A percentile compares a stretch with the other conserved stretches of the same genome.
phyloP scores from a whole-genome alignment of 1,140 invertebrate species.

The Armadillidium nasatum region DNA sequence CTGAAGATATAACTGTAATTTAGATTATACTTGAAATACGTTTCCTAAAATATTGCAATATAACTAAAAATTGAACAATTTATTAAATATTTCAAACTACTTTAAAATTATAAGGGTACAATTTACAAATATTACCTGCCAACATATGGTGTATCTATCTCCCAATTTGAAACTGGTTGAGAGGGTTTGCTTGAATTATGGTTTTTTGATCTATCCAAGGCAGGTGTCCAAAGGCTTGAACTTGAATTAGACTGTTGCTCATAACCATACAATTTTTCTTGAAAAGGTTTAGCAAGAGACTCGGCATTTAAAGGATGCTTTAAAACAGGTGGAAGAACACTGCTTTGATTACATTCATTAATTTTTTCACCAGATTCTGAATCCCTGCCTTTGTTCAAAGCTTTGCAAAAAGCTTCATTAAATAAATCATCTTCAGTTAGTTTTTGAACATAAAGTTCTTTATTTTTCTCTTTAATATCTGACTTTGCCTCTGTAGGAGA shows the following conservation, averaged over 20 bases:
- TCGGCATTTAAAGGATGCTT: neutral
- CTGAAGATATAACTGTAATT: neutral
- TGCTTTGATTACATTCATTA: neutral
- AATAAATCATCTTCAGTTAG: neutral
- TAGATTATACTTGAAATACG: neutral
- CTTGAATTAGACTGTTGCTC: neutral
- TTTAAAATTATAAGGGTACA: no score
- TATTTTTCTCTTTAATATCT: neutral
- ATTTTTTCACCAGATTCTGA: neutral
- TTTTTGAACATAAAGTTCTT: neutral
- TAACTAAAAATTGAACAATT: no score
- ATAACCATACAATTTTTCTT: neutral
- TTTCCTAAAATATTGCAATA: neutral
- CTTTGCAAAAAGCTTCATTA: neutral
- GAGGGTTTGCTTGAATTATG: neutral
- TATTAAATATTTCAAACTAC: no score
- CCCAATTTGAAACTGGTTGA: neutral
- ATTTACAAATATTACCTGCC: neutral
- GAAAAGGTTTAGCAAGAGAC: neutral
- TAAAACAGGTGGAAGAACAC: neutral
- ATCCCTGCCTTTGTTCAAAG: neutral
- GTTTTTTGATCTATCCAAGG: neutral
- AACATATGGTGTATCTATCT: neutral
- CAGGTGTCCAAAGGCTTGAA: neutral
- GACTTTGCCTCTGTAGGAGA: neutral